Conservation (phyloP, 92 coral and sea anemone genomes). For the Parazoanthus swiftii region DNA sequence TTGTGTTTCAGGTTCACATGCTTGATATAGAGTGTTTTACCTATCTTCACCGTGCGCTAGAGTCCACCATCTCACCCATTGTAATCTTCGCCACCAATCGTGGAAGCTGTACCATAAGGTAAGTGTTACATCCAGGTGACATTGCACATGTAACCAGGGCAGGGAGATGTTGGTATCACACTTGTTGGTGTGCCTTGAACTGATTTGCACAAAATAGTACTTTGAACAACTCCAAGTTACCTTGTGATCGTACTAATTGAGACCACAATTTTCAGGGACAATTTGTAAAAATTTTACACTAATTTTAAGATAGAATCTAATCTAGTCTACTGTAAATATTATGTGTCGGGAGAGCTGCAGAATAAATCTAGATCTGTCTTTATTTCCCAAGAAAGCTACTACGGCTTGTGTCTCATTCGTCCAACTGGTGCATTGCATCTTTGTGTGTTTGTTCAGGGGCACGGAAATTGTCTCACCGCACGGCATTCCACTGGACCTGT, state of each 20-base stretch:
- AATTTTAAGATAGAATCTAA: no score
- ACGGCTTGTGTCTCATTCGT: not conserved
- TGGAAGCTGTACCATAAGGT: slow-evolving; percentile 92
- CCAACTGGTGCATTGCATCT: not conserved
- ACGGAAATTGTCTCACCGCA: slow-evolving; percentile 94
- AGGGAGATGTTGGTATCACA: no score
- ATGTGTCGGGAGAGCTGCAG: no score
- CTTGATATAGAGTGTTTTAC: slow-evolving; percentile 97
- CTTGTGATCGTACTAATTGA: no score
- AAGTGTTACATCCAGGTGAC: not conserved
- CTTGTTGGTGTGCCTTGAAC: no score
- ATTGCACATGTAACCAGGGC: no score
- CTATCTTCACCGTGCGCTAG: slow-evolving; percentile 95
- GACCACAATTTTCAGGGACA: no score
- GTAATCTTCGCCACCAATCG: slow-evolving; percentile 98
- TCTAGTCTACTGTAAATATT: no score
- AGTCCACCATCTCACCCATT: slow-evolving; percentile 94
- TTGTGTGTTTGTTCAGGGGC: slow-evolving; percentile 59
- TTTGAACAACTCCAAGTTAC: no score
- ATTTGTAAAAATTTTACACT: no score
- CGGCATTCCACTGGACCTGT: slow-evolving; percentile 95
- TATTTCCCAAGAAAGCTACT: not conserved
- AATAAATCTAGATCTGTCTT: no score
- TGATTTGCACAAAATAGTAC: no score
- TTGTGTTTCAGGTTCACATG: slow-evolving; percentile 77